Evolutionary conservation across 1,140 invertebrate genomes (phyloP), one percentile per base, ranked within the genome.

Genomic region (Monochamus saltuarius): DNA sequence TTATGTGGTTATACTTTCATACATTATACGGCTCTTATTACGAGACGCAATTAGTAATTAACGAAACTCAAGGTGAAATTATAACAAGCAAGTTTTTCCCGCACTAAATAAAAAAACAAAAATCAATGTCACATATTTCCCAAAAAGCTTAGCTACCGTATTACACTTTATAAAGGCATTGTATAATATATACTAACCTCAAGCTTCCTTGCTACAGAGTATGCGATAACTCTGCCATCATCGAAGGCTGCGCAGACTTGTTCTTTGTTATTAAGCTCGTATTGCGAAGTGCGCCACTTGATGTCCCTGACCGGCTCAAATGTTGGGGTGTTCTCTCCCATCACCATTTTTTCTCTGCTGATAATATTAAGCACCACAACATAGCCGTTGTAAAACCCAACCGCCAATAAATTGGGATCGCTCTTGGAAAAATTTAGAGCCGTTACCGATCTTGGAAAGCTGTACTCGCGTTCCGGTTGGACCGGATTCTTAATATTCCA

Each of bases 401-500:
- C 83, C 2, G 87, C 90, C 2, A 95, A 71, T 64, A 91, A 80
- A 75, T 92, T 88, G 0, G 90, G 86, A 56, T 80, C 80, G 14
- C 8, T 75, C 73, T 34, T 77, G 40, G 91, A 90, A 78, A 93
- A 91, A 50, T 87, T 82, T 1, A 94, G 74, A 38, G 85, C 83
- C 16, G 90, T 88, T 0, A 94, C 82, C 0, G 89, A 84, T 64
- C 81, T 83, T 9, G 84, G 70, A 61, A 91, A 92, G 7, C 76
- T 59, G 69, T 87, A 93, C 0, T 82, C 69, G 63, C 86, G 81
- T 72, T 93, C 93, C 0, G 92, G 92, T 67, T 88, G 86, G 8
- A 85, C 84, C 0, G 92, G 92, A 77, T 94, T 95, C 78, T 95
- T 95, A 0, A 92, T 85, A 62, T 84, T 87, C 89, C 89, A 95